Percentiles rank a stretch among this genome's conserved stretches.
phyloP scores from a whole-genome alignment of 2,888 invertebrate species.

The Lithophane semibrunnea region DNA sequence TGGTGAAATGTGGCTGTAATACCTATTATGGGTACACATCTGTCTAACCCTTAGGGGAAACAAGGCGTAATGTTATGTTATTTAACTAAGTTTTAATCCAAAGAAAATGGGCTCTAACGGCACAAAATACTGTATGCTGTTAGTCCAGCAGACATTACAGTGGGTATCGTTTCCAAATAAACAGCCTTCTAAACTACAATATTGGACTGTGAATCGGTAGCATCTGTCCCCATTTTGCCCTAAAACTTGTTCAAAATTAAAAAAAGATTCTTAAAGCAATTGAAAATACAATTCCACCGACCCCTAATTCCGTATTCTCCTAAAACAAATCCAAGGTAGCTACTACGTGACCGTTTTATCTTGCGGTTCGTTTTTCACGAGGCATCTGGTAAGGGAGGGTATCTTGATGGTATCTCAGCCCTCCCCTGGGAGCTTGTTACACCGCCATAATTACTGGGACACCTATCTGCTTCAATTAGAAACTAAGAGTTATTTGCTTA shows the following conservation, averaged over 20 bases:
- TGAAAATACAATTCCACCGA: background rate
- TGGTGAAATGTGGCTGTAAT: too few relatives aligned
- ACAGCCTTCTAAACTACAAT: background rate
- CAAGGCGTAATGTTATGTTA: too few relatives aligned
- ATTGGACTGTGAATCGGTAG: background rate
- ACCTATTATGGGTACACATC: too few relatives aligned
- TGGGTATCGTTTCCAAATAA: background rate
- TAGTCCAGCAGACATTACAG: too few relatives aligned
- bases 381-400: conserved; percentile 73
- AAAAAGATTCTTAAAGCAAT: conserved; percentile 6
- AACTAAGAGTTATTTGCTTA: conserved; percentile 78
- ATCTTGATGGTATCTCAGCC: conserved; percentile 67
- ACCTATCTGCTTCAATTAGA: conserved; percentile 86
- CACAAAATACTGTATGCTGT: background rate
- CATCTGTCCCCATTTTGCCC: background rate
- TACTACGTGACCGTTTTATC: conserved; percentile 67
- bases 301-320: conserved; percentile 30
- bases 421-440: conserved; percentile 85
- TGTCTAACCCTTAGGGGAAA: too few relatives aligned
- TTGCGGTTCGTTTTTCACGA: conserved; percentile 76
- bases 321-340: conserved; percentile 47
- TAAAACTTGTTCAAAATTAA: background rate
- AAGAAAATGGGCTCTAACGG: background rate
- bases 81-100: too few relatives aligned
- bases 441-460: conserved; percentile 84